Evolutionary conservation across 1,140 invertebrate genomes (phyloP), one percentile per base, ranked within the genome.

Genomic region (Zophobas morio): DNA sequence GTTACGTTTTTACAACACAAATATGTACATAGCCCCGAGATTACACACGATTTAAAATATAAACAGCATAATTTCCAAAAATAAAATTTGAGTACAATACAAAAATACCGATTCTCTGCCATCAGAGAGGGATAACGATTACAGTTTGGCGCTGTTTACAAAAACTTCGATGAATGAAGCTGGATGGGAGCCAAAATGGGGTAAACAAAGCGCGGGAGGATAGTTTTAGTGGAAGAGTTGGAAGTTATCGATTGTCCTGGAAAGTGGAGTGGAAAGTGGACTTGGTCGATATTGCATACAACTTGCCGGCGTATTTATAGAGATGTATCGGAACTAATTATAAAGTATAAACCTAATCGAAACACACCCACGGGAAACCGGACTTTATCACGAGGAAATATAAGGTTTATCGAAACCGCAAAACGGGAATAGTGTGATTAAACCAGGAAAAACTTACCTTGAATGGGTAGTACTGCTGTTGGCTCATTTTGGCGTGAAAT

Each of bases 391-490:
- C 20, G 20, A 20, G 20, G 20, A 20, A 20, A 20, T 20, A 20
- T 20, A 20, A 20, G 20, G 20, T 20, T 20, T 20, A 20, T 20
- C 8, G 34, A 54, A 49, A 73, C 47, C 72, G 49, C 33, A 51
- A 66, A 35, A n/a, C 20, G 33, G 2, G 37, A 56, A 51, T 39
- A 51, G 32, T 46, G 6, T 33, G 40, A 54, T 32, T 6, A 71
- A 70, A 47, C 39, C 72, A 78, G 49, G 60, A 71, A 54, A 20
- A 32, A 80, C 84, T 84, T 77, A 85, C 84, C 81, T 85, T 85
- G 83, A 85, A 85, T 78, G 84, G 84, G 54, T 84, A 85, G 81
- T 85, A 85, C 79, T 85, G 84, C 72, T 85, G 84, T 79, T 82
- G 83, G 72, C 81, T 84, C 84, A 84, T 84, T 77, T 49, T 83